Evolutionary conservation across 1,140 invertebrate species (phyloP).

Genomic region (roundworm (Caenorhabditis elegans)): WBcel235 BX284603.4:10566001-10566500

Average conservation of each 20-base stretch:
- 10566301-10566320: slow-evolving; percentile 19
- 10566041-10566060: no score
- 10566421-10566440: no score
- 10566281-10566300: background rate
- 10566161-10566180: background rate
- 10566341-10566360: background rate
- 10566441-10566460: no score
- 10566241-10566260: background rate
- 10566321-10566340: background rate
- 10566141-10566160: background rate
- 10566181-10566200: background rate
- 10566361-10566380: no score
- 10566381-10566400: no score
- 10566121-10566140: background rate
- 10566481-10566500: no score
- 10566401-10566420: no score
- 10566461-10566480: no score
- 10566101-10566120: no score
- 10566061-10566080: background rate
- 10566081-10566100: background rate
- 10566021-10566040: no score
- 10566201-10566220: no score
- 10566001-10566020: no score
- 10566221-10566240: background rate
- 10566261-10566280: background rate